A percentile compares a stretch with the other conserved stretches of the same genome.
Conservation (phyloP, 1,140 invertebrate species). For the Zaprionus lachaisei region DNA sequence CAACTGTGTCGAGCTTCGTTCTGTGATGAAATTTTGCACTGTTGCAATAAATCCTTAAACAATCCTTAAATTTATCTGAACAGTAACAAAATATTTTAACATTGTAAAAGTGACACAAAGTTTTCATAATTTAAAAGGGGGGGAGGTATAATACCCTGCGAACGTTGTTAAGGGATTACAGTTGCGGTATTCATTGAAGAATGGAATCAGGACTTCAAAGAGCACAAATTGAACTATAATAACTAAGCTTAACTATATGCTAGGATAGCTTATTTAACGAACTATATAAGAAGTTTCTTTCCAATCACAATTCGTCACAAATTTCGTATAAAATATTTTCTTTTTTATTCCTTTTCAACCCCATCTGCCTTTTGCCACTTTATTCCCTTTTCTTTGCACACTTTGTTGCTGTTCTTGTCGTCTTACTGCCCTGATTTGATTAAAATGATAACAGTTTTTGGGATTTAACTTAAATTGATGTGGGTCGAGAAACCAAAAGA, state of each 20-base stretch:
- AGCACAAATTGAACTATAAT: no score
- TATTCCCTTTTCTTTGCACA: not conserved
- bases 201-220: no score
- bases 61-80: no score
- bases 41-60: no score
- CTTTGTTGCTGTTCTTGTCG: constrained; percentile 20
- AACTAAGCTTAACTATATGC: not conserved
- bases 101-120: not conserved
- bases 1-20: not conserved
- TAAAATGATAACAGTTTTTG: constrained; percentile 78
- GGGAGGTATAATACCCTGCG: no score
- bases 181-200: no score
- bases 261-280: not conserved
- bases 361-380: constrained; percentile 13
- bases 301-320: not conserved
- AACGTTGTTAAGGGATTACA: no score
- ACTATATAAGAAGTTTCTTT: not conserved
- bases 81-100: not conserved
- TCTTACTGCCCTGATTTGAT: constrained; percentile 62
- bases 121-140: not conserved
- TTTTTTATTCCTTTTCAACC: not conserved
- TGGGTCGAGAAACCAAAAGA: constrained; percentile 28
- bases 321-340: not conserved
- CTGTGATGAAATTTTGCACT: not conserved
- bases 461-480: constrained; percentile 75